Evolutionary conservation across 1,140 invertebrate genomes (phyloP), one percentile per base, ranked within the genome.

Genomic region (Venustaconcha ellipsiformis): DNA sequence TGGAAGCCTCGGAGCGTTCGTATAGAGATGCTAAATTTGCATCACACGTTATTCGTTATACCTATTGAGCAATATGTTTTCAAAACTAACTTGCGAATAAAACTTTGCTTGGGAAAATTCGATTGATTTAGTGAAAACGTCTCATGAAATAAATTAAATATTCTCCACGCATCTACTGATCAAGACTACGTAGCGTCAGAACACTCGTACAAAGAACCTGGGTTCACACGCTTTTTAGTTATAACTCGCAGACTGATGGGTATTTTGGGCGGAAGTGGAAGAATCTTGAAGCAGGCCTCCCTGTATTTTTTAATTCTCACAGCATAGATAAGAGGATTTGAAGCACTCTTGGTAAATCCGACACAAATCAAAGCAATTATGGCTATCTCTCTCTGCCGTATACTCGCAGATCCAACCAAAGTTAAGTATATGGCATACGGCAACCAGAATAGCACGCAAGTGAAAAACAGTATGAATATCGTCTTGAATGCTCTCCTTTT

Each of bases 401-500:
- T n/a, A 13, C 20, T 72, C n/a, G 37, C 3, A 18, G 23, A 14
- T n/a, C 30, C 17, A 15, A 56, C 56, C 14, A 68, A 14, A n/a
- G 68, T 57, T 62, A 65, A 48, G 48, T 59, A 23, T 23, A 59
- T 30, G 18, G 59, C 72, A 56, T 77, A 77, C 3, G 75, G 70
- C 5, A 72, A 20, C 75, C 75, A 77, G 37, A 69, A 77, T 17
- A 64, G 57, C 17, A 77, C 26, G 30, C 62, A 70, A 1, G 75
- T 77, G 11, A 77, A 37, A 72, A 67, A 77, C 23, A 77, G 23
- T 55, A 77, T 59, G 15, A 77, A 55, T 56, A 77, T 77, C 13
- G 75, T 77, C 37, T 70, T 70, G 30, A 77, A 77, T 57, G 75
- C 75, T 72, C 69, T 57, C 26, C 75, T 57, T 68, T 68, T 77